These are phyloP conservation scores for Drosophila asahinai DNA, from an alignment of 1,140 invertebrate genomes.

Conservation along the genomic window DNA sequence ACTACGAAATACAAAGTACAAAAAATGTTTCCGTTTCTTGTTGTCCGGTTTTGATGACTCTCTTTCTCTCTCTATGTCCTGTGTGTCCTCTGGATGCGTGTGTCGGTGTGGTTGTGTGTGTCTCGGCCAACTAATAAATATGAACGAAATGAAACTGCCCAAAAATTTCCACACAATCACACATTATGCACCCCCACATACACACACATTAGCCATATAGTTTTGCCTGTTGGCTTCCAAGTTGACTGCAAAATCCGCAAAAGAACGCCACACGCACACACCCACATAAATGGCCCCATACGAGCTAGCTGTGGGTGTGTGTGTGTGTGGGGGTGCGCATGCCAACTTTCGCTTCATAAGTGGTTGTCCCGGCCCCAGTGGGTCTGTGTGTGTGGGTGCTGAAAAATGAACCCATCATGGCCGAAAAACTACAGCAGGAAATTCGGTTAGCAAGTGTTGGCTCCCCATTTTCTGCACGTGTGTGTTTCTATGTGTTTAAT, in stretches of 20 bases:
- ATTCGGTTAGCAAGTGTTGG: slow-evolving; percentile 82
- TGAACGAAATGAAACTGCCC: slow-evolving; percentile 84
- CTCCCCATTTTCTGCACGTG: slow-evolving; percentile 54
- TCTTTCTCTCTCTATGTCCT: slow-evolving; percentile 9
- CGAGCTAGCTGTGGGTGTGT: not conserved
- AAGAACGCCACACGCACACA: slow-evolving; percentile 72
- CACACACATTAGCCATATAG: slow-evolving; percentile 76
- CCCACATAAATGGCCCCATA: slow-evolving; percentile 33
- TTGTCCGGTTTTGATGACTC: slow-evolving; percentile 77
- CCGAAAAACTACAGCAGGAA: slow-evolving; percentile 82
- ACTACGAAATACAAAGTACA: slow-evolving; percentile 66
- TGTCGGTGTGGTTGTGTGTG: slow-evolving; percentile 38
- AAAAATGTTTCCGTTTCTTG: slow-evolving; percentile 81
- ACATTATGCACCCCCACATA: slow-evolving; percentile 69
- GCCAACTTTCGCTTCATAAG: slow-evolving; percentile 77
- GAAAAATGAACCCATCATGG: slow-evolving; percentile 83
- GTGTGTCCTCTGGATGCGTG: slow-evolving; percentile 1
- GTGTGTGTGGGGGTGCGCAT: slow-evolving; percentile 48
- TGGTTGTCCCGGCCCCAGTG: slow-evolving; percentile 50
- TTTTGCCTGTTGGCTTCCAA: slow-evolving; percentile 82
- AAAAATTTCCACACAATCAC: slow-evolving; percentile 84
- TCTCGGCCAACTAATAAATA: slow-evolving; percentile 84
- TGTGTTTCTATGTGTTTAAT: slow-evolving; percentile 56
- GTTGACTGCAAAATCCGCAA: slow-evolving; percentile 82
- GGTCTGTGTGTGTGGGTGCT: slow-evolving; percentile 44